phyloP scores from a whole-genome alignment of 2,797 vertebrate genomes.

The Cynopterus sphinx region DNA sequence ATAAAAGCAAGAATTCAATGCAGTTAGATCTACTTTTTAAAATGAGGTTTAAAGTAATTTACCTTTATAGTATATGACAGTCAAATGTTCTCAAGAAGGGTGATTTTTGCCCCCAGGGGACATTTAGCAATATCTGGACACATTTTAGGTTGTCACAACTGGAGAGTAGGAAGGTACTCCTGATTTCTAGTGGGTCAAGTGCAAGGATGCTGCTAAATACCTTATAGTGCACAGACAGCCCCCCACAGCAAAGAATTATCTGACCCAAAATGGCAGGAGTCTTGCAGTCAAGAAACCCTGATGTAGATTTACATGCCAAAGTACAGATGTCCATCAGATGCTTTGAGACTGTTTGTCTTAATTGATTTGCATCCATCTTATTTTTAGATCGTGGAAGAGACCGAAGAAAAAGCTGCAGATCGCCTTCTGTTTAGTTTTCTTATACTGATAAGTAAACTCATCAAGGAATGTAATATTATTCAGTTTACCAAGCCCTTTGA shows the following conservation, averaged over 20 bases:
- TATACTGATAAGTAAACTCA: constrained; percentile 92
- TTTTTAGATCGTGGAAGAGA: constrained; percentile 91
- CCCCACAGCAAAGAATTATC: not conserved
- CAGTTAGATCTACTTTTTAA: not conserved
- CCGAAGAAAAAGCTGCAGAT: constrained; percentile 94
- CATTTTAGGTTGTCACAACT: not conserved
- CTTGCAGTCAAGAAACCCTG: not conserved
- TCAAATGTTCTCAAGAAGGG: not conserved
- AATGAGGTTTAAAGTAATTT: not conserved
- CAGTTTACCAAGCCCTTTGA: constrained; percentile 87
- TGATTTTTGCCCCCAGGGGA: not conserved
- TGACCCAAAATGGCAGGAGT: not conserved
- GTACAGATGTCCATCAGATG: not conserved
- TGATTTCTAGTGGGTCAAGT: no score
- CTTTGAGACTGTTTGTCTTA: not conserved
- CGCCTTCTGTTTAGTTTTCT: constrained; percentile 93
- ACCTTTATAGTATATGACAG: not conserved
- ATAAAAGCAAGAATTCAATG: not conserved
- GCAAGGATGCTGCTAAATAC: not conserved
- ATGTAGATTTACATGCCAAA: not conserved
- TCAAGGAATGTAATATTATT: constrained; percentile 91
- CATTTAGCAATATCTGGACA: not conserved
- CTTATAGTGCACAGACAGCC: not conserved
- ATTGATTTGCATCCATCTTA: not conserved
- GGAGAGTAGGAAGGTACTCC: rapidly evolving